Base-by-base conservation (phyloP, 2,113 vertebrate species). In the Leucopsar rothschildi region DNA sequence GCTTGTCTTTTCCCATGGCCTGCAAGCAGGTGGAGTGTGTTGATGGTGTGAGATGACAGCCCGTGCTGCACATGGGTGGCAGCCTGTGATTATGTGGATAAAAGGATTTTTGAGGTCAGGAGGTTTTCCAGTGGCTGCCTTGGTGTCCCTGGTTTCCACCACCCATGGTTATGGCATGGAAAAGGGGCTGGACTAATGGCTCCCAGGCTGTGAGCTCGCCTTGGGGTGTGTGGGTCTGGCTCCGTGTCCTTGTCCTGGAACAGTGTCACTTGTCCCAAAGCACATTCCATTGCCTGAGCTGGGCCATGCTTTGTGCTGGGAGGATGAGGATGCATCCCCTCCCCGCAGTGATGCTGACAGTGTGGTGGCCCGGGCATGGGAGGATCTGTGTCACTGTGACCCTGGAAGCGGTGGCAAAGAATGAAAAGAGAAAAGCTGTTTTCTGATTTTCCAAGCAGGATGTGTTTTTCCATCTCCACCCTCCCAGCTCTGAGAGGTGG, bases 71-170 rank as follows among this genome's bases (percentile, higher is more conserved):
- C 75, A 15, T 10, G 88, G 82, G 75, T 96, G 93, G 94, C 96
- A 97, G 97, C 90, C 96, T 96, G 93, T 97, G 97, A 95, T 98
- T 97, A 97, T 60, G 45, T 82, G 94, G 87, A 97, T 96, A 96
- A 96, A 97, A 97, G 96, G 96, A 95, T 97, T 98, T 93, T 94
- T 97, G 96, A 97, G 96, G 97, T 95, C 96, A 93, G 82, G 68
- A 87, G 86, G 93, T 87, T 95, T 90, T 85, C 1, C 17, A 45
- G 56, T 47, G 61, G 35, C 70, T 93, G 73, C 65, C 17, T 81
- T 33, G 76, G 66, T 69, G 87, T 72, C 66, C 57, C 63, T 45
- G 52, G 19, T 76, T 79, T 63, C 50, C 45, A 69, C 49, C 39
- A 57, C 33, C 37, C 28, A 0, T 59, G 3, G 0, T 22, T 70